Conservation (phyloP, 2,113 vertebrate species). For the Ceratotherium simum region DNA sequence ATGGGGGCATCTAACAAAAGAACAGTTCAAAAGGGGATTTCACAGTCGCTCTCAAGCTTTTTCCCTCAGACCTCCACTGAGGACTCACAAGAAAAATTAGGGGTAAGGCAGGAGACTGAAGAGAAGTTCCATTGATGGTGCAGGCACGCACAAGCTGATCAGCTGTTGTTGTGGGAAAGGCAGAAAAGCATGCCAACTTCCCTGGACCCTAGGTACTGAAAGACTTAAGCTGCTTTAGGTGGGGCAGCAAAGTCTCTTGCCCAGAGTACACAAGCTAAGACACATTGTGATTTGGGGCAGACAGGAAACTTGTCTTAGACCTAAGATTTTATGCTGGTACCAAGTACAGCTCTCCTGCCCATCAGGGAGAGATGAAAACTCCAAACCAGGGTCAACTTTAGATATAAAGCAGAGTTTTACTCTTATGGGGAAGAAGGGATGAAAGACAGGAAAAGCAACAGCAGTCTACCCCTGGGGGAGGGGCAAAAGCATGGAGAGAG, state of each 20-base stretch:
- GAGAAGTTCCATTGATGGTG: not conserved
- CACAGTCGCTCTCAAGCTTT: not conserved
- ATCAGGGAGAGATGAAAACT: not conserved
- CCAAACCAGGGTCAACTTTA: not conserved
- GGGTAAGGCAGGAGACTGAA: not conserved
- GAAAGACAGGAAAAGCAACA: not conserved
- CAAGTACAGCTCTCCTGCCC: not conserved
- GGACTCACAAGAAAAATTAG: not conserved
- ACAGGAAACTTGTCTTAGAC: not conserved
- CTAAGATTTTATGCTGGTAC: not conserved
- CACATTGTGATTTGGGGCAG: not conserved
- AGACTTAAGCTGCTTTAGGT: not conserved
- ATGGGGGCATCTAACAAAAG: not conserved
- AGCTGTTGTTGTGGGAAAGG: not conserved
- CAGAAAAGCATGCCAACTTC: not conserved
- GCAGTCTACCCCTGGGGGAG: not conserved
- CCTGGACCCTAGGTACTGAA: not conserved
- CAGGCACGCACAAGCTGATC: not conserved
- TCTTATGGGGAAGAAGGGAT: not conserved
- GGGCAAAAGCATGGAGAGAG: not conserved
- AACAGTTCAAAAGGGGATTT: not conserved
- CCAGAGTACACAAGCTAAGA: not conserved
- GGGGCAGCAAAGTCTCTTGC: not conserved
- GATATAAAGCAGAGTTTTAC: not conserved
- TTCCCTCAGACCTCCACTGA: not conserved